Evolutionary conservation across 2,888 invertebrate genomes (phyloP).

Genomic region (Drosophila heteroneura): DNA sequence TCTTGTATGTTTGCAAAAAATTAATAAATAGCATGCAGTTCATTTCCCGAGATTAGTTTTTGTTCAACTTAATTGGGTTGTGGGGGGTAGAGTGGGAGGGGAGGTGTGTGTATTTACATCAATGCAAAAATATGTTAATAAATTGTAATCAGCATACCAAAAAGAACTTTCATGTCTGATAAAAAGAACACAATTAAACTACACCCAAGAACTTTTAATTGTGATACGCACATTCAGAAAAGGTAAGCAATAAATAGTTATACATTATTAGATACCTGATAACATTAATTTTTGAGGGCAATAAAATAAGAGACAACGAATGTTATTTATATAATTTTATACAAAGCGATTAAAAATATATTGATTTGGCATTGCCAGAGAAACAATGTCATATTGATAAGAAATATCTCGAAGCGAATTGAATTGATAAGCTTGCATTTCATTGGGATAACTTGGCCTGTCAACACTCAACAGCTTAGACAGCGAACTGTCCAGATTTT

Average conservation of each 20-base stretch:
- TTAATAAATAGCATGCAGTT: slow-evolving; percentile 52
- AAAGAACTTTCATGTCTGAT: slow-evolving; percentile 8
- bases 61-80: slow-evolving; percentile 20
- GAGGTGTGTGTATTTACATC: neutral
- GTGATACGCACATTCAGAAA: neutral
- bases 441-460: slow-evolving; percentile 33
- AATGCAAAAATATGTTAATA: slow-evolving; percentile 46
- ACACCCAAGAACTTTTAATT: slow-evolving; percentile 16
- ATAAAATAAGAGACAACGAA: neutral
- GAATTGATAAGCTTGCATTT: slow-evolving; percentile 37
- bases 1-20: slow-evolving; percentile 17
- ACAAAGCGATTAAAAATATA: slow-evolving; percentile 1
- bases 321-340: neutral
- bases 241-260: neutral
- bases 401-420: neutral
- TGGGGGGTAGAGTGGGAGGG: neutral
- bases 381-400: slow-evolving; percentile 25
- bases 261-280: neutral
- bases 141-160: slow-evolving; percentile 35
- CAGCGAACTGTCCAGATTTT: slow-evolving; percentile 43
- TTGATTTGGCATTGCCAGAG: slow-evolving; percentile 17
- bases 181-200: slow-evolving; percentile 19
- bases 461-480: slow-evolving; percentile 28
- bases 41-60: slow-evolving; percentile 17
- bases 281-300: neutral